Evolutionary conservation across 2,888 invertebrate species (phyloP), one percentile per base, ranked within the genome.

Genomic region (Meteorus cinctellus): DNA sequence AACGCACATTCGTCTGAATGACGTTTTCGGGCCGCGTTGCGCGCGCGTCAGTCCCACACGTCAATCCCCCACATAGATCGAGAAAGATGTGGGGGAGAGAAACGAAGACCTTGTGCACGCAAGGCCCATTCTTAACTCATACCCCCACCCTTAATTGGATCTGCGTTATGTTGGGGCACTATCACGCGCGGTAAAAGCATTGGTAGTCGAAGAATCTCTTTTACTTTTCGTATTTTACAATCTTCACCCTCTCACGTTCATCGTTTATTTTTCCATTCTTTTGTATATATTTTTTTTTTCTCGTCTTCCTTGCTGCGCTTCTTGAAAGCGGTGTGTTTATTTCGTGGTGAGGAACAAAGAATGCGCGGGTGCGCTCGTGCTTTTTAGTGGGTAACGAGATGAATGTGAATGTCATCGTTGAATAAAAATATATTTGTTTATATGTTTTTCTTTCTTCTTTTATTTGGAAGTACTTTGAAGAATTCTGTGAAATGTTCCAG

Each of bases 121-220:
- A 62, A 76, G 81, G 79, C 41, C 77, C 77, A 75, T 74, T 74
- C 66, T 41, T 41, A 24, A 24, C 41, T 10, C 41, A 41, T 12
- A 12, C 77, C 63, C 74, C 80, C 76, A 79, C 81, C 83, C 86
- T 89, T 89, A 89, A 88, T 89, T 88, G 88, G 89, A 82, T 82
- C 78, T 84, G 10, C 8, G 55, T 19, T 85, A 78, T 88, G 89
- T 89, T 87, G 83, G 80, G 31, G 80, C 83, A 83, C 84, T 87
- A 86, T 88, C 86, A 84, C 81, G 79, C 76, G 80, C 84, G 78
- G 86, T 84, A 85, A 84, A 82, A 78, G 76, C 81, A 77, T 79
- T 83, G 82, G 84, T 85, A 84, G 84, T 86, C 83, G 80, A 82
- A 78, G 80, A 79, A 82, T 82, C 78, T 81, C 78, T 79, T 76